Evolutionary conservation across 2,888 invertebrate genomes (phyloP).

Genomic region (Agrochola macilenta): DNA sequence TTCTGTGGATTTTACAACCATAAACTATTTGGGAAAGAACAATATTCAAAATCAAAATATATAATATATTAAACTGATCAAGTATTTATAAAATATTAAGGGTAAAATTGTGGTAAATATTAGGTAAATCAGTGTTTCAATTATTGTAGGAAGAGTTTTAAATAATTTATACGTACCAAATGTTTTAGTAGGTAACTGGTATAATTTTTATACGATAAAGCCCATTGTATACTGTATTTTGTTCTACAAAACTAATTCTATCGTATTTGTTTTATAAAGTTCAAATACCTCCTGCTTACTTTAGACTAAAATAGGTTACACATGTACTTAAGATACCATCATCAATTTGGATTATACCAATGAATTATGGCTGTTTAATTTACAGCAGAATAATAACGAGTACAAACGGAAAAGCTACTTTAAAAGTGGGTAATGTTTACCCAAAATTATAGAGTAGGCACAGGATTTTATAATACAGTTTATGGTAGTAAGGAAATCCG

Average conservation of each 20-base stretch:
- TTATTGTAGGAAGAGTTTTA: neutral
- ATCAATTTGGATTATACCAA: slow-evolving; percentile 13
- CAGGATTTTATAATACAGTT: neutral
- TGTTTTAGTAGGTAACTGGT: too few relatives aligned
- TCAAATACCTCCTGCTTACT: slow-evolving; percentile 23
- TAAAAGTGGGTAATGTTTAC: neutral
- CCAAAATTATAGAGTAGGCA: neutral
- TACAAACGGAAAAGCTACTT: neutral
- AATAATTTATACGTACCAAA: neutral
- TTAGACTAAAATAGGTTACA: slow-evolving; percentile 31
- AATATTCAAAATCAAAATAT: neutral
- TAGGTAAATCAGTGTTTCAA: neutral
- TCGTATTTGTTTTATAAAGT: slow-evolving; percentile 21
- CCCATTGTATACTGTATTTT: neutral
- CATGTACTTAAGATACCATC: slow-evolving; percentile 1
- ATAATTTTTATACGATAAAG: neutral
- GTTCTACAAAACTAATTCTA: neutral
- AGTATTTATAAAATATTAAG: slow-evolving; percentile 1
- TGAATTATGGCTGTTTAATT: slow-evolving; percentile 1
- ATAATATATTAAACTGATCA: neutral
- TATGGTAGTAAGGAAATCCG: slow-evolving; percentile 16
- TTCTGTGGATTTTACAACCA: slow-evolving; percentile 17
- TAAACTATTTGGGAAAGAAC: neutral
- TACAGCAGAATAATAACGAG: slow-evolving; percentile 5
- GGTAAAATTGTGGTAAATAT: too few relatives aligned